phyloP scores from a whole-genome alignment of 2,113 vertebrate species.

The Hystrix cristata region DNA sequence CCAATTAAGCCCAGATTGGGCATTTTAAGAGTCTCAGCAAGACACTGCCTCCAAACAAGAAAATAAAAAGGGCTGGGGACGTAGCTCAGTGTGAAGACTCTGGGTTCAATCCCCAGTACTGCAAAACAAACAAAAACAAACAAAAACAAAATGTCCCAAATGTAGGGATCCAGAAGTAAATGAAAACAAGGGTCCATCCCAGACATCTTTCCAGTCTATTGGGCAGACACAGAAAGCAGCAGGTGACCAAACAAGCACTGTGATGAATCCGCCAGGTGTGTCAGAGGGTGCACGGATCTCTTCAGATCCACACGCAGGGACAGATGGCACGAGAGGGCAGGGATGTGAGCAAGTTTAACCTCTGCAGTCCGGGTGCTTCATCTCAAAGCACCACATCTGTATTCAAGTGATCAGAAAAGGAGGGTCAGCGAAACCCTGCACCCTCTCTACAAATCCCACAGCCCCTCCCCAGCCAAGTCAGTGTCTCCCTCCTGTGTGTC shows the following conservation, averaged over 20 bases:
- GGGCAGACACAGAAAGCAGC: not conserved
- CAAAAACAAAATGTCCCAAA: not conserved
- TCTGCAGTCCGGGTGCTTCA: not conserved
- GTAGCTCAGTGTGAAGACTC: not conserved
- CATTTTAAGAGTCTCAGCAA: not conserved
- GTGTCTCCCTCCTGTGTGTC: not conserved
- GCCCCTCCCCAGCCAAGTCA: not conserved
- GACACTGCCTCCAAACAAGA: not conserved
- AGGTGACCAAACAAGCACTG: not conserved
- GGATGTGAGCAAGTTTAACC: not conserved
- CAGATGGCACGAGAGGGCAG: not conserved
- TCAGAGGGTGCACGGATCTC: too few species aligned
- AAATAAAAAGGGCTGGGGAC: not conserved
- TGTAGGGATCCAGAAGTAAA: not conserved
- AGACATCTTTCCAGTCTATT: too few species aligned
- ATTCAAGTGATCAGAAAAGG: not conserved
- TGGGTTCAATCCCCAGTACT: not conserved
- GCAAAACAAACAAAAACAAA: not conserved
- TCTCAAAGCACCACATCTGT: not conserved
- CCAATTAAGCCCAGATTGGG: not conserved
- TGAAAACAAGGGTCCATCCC: not conserved
- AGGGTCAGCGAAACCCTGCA: fast-evolving
- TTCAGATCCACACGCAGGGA: too few species aligned
- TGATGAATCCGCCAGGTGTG: not conserved
- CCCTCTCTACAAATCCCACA: not conserved